Evolutionary conservation across 2,113 vertebrate genomes (phyloP), one percentile per base, ranked within the genome.

Genomic region (Puma concolor): DNA sequence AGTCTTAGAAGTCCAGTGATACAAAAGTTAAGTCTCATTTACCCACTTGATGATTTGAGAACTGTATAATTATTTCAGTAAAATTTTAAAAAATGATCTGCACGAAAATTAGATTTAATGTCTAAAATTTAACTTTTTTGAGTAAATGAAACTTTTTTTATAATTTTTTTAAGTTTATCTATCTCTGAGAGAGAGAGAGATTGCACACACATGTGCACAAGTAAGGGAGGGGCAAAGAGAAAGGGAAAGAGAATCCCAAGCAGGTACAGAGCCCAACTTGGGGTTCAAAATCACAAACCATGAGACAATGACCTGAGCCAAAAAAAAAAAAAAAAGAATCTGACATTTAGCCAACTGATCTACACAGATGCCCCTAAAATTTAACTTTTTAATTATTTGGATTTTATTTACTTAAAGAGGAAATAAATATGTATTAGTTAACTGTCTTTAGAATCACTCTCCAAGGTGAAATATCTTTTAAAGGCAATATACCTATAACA

Each of bases 401-500:
- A 77, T 95, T 94, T 86, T 48, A 48, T 69, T 87, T 81, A 16
- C 2, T 80, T 89, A 48, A 90, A 82, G 23, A 66, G 10, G 29
- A 94, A 88, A 91, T 63, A 94, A 88, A 91, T 63, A 74, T 12
- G 38, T 71, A 57, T 52, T 50, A 17, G 6, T 82, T 74, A 92
- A 19, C 23, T 29, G 2, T 88, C 36, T 74, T 74, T n/a, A 82
- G 17, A 95, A 57, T 90, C 69, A 94, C 63, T 86, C 41, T 21
- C 23, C 7, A 89, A 88, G 16, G 27, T n/a, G 21, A 93, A 88
- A 15, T 64, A 63, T 44, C 12, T 64, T 71, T 89, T 83, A 87
- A 96, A 95, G 95, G 41, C 64, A 88, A 91, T 97, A 88, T 91
- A 82, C 79, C 93, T 93, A 67, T 10, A 54, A 3, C 50, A 60